These are phyloP conservation scores for Cassiopea xamachana DNA, from an alignment of 30 jellyfish, hydroid and myxozoan genomes.

Conservation along the genomic window DNA sequence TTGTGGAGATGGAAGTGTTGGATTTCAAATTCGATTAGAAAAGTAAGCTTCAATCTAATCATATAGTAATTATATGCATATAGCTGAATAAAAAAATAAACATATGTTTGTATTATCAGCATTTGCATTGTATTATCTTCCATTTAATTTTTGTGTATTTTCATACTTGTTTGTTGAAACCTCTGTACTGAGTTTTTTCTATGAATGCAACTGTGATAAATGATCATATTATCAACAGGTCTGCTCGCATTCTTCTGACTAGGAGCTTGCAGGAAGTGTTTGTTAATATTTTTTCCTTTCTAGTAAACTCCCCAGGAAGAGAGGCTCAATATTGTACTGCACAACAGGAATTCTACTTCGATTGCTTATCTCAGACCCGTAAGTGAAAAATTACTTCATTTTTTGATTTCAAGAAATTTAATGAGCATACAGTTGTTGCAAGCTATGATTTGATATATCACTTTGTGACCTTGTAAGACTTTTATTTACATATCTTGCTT, in stretches of 20 bases:
- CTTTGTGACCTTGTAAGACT: too few species aligned
- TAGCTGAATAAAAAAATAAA: not conserved
- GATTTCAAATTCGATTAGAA: conserved; percentile 89
- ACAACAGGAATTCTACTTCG: conserved; percentile 92
- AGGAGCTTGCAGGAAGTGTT: not conserved
- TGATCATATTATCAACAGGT: not conserved
- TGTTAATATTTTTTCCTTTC: not conserved
- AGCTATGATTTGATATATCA: too few species aligned
- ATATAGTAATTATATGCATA: not conserved
- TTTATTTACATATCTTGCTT: too few species aligned
- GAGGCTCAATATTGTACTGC: conserved; percentile 88
- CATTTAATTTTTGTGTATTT: too few species aligned
- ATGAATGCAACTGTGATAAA: too few species aligned
- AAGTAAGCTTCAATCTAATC: conserved; percentile 29
- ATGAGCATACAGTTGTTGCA: too few species aligned
- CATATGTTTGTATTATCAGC: too few species aligned
- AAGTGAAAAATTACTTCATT: conserved; percentile 34
- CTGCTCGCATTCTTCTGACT: not conserved
- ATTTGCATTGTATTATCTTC: not conserved
- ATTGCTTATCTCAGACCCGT: conserved; percentile 85
- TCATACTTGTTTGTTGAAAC: too few species aligned
- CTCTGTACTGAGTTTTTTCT: too few species aligned
- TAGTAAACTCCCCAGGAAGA: conserved; percentile 79
- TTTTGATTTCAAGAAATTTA: not conserved
- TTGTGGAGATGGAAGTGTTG: conserved; percentile 81